Conservation (phyloP, 2,888 invertebrate genomes). For the Brachypterus glaber region DNA sequence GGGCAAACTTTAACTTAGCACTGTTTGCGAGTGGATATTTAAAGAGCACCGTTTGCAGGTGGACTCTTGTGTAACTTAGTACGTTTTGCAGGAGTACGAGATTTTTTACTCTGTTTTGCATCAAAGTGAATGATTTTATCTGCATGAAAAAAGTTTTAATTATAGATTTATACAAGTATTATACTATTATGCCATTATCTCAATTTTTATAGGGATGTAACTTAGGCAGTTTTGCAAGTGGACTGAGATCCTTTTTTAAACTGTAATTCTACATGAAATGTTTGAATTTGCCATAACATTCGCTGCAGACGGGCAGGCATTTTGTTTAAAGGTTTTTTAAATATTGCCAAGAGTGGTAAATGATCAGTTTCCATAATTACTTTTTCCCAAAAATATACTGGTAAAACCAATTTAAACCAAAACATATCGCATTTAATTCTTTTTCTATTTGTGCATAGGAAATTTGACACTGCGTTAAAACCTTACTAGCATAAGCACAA, state of each 20-base stretch:
- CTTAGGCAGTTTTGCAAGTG: no score
- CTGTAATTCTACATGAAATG: constrained; percentile 11
- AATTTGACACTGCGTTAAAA: constrained; percentile 8
- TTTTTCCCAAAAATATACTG: constrained; percentile 12
- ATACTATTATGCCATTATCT: no score
- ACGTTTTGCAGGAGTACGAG: no score
- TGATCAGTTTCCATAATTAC: constrained; percentile 10
- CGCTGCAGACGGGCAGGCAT: constrained; percentile 8
- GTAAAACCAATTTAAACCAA: constrained; percentile 9
- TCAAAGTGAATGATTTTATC: no score
- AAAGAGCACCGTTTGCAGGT: no score
- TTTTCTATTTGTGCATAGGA: constrained; percentile 13
- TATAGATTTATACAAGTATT: no score
- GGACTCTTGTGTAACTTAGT: no score
- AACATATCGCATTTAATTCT: constrained; percentile 9
- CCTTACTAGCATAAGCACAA: constrained; percentile 9
- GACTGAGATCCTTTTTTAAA: constrained; percentile 14
- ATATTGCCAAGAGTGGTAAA: constrained; percentile 5
- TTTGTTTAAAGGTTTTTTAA: constrained; percentile 12
- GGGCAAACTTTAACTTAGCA: no score
- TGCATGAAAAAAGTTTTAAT: no score
- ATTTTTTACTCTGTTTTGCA: no score
- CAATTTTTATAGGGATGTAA: no score
- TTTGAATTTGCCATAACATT: constrained; percentile 13
- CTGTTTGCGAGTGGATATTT: no score